These are phyloP conservation scores for Oscheius sp. DNA, from an alignment of 2,888 invertebrate genomes.

Conservation along the genomic window DNA sequence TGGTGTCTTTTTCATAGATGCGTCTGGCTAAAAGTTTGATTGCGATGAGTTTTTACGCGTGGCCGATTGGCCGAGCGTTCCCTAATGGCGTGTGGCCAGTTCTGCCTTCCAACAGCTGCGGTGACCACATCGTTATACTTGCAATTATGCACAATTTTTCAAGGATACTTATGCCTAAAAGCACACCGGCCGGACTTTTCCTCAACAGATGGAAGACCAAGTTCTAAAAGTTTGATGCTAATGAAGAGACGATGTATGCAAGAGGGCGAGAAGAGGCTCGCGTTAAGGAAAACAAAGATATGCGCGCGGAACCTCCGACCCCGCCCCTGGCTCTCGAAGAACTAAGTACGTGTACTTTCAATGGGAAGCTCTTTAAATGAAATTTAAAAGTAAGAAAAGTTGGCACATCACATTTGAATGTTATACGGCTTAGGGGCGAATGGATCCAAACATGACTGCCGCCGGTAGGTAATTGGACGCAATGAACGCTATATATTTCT, in stretches of 20 bases:
- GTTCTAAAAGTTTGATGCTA: neutral
- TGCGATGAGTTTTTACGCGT: slow-evolving; percentile 33
- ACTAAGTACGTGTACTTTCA: slow-evolving; percentile 26
- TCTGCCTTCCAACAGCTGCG: slow-evolving; percentile 33
- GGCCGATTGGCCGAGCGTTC: slow-evolving; percentile 30
- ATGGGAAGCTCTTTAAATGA: neutral
- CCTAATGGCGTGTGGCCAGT: slow-evolving; percentile 33
- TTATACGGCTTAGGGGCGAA: too few species aligned
- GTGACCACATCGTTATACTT: slow-evolving; percentile 30
- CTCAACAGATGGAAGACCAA: neutral
- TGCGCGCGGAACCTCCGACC: slow-evolving; percentile 32
- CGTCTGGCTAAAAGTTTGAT: slow-evolving; percentile 16
- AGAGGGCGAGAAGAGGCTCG: slow-evolving; percentile 33
- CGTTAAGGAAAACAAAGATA: slow-evolving; percentile 37
- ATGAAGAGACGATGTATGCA: slow-evolving; percentile 26
- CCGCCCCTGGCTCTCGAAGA: slow-evolving; percentile 31
- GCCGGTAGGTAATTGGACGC: too few species aligned
- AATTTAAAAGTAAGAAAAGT: neutral
- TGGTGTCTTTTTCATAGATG: neutral
- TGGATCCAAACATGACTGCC: too few species aligned
- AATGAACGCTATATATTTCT: too few species aligned
- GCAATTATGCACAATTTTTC: slow-evolving; percentile 34
- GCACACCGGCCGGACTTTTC: neutral
- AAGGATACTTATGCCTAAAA: slow-evolving; percentile 6
- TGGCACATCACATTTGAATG: too few species aligned